Base-by-base conservation (phyloP, 2,797 vertebrate species). In the Pampus argenteus region DNA sequence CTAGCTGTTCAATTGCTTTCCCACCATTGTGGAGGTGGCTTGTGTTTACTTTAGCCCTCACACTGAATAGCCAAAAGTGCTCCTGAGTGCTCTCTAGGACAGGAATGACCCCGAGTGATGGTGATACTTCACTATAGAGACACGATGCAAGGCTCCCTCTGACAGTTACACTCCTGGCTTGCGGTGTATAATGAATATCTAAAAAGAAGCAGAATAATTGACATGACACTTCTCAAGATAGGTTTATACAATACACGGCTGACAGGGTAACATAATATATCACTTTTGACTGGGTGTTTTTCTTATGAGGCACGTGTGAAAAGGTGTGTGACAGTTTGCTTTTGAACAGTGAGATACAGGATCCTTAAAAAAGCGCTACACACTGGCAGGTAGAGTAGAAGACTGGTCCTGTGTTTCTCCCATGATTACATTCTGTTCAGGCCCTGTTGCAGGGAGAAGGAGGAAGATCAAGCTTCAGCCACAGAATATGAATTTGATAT, bases 401-500 rank as follows among this genome's bases (percentile, higher is more conserved):
- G 63, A 64, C 75, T 47, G 85, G 80, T 81, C 59, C 81, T 65
- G 58, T 45, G 44, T 75, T 84, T 75, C 76, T 81, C 58, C 50
- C 26, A 62, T 84, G 75, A 91, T 91, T 90, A 86, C 83, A 90
- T 91, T 92, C 90, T 86, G 87, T 92, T 86, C 87, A 92, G 89
- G 84, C 82, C 83, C 78, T 78, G 68, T 86, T 89, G 86, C 89
- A 81, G 91, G 31, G 86, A 85, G 66, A 81, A 78, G 70, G 75
- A 81, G 85, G 88, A 82, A 86, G 85, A 86, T 88, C 84, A 84
- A 86, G 88, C 79, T 84, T 83, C 82, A 44, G 86, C 81, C 86
- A 78, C 89, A 86, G 92, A 92, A 93, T 93, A 91, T 93, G 89
- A 93, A 93, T 92, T 91, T 90, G 71, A 78, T 85, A 90, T 93